Percentiles rank a stretch among this genome's conserved stretches.
Evolutionary conservation across 2,888 invertebrate genomes (phyloP).

Genomic region (Macaria notata): DNA sequence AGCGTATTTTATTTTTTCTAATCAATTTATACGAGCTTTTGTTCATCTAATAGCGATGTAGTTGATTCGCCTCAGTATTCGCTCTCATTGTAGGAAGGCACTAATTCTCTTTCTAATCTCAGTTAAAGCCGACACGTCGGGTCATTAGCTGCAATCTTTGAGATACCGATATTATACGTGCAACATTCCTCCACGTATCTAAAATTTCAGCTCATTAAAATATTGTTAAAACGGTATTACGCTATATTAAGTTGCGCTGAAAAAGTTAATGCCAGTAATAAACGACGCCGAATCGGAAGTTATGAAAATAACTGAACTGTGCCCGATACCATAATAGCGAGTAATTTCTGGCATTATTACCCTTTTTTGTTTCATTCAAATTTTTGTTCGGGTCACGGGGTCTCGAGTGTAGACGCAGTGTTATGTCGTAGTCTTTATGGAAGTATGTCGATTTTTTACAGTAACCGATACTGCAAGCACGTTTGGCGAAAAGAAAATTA

Average conservation of each 20-base stretch:
- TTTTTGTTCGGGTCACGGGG: conserved; percentile 18
- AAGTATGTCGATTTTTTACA: neutral
- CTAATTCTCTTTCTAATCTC: conserved; percentile 14
- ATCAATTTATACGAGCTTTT: no score
- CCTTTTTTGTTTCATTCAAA: conserved; percentile 23
- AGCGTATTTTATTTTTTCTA: no score
- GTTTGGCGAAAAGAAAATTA: conserved; percentile 59
- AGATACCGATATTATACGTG: conserved; percentile 21
- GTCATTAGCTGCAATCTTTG: conserved; percentile 36
- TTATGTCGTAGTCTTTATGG: conserved; percentile 2
- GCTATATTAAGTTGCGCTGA: conserved; percentile 30
- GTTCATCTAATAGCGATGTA: no score
- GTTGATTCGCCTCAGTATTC: no score
- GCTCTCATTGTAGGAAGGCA: conserved; percentile 1
- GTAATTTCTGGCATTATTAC: conserved; percentile 30
- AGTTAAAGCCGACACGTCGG: conserved; percentile 24
- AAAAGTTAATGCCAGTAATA: conserved; percentile 49
- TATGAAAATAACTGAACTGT: conserved; percentile 40
- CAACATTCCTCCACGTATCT: conserved; percentile 43
- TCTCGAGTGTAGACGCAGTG: conserved; percentile 18
- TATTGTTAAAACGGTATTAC: conserved; percentile 46
- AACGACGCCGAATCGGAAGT: conserved; percentile 41
- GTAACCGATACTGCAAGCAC: conserved; percentile 29
- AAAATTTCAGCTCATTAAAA: conserved; percentile 42
- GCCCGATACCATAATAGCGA: conserved; percentile 33